Conservation (phyloP, 2,113 vertebrate genomes). For the Podarcis raffonei region DNA sequence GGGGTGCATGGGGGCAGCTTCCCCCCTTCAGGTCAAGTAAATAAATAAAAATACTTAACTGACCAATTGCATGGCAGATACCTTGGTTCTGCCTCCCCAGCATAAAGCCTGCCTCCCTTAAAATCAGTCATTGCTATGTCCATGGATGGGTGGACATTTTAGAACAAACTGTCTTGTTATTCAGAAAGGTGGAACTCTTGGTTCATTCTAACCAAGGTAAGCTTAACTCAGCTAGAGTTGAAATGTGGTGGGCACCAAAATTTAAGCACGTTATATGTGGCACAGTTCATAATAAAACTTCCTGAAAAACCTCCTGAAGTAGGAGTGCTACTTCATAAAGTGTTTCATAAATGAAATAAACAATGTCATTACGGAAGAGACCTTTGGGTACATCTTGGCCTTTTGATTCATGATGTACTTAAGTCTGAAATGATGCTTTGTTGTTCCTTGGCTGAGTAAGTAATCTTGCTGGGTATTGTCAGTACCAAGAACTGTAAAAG, state of each 20-base stretch:
- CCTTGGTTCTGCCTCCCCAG: too few relatives aligned
- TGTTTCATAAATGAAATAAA: too few relatives aligned
- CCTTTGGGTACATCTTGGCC: neutral
- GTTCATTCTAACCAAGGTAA: neutral
- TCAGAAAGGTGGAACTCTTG: neutral
- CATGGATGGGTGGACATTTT: neutral
- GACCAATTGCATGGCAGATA: too few relatives aligned
- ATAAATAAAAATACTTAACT: too few relatives aligned
- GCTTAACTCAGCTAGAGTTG: neutral
- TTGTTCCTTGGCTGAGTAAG: neutral
- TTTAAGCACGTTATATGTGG: neutral
- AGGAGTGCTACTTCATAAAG: neutral
- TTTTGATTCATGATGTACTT: neutral
- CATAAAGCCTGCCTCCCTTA: too few relatives aligned
- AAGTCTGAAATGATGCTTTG: neutral
- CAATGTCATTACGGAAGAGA: neutral
- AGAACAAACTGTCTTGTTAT: neutral
- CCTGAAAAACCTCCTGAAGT: neutral
- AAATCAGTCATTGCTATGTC: too few relatives aligned
- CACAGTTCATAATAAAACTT: neutral
- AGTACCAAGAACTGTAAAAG: slow-evolving; percentile 6
- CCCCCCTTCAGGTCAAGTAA: too few relatives aligned
- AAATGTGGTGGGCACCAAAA: neutral
- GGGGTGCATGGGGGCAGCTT: too few relatives aligned
- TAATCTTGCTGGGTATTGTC: slow-evolving; percentile 31